Evolutionary conservation across 2,113 vertebrate genomes (phyloP).

Genomic region (Cygnus atratus): DNA sequence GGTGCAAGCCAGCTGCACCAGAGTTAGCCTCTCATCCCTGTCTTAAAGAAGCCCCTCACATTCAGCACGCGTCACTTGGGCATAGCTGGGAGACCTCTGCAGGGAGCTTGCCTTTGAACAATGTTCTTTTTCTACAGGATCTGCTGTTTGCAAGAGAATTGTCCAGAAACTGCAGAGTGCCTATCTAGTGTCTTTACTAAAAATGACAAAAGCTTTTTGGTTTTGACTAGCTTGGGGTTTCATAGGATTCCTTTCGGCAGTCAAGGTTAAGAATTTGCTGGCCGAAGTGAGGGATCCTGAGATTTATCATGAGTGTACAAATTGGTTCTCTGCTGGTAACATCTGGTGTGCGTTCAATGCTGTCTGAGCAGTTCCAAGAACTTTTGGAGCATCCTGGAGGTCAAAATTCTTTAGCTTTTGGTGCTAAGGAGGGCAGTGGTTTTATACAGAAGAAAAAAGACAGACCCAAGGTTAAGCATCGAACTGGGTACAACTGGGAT

Average conservation of each 20-base stretch:
- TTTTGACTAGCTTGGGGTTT: background rate
- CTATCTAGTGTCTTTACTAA: background rate
- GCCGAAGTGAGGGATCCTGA: background rate
- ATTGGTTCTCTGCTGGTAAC: background rate
- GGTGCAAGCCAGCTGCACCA: background rate
- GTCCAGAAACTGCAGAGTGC: background rate
- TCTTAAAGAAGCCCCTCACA: conserved; percentile 24
- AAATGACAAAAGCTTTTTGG: background rate
- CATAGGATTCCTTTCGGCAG: background rate
- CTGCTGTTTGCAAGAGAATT: background rate
- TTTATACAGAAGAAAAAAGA: background rate
- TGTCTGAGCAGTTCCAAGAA: background rate
- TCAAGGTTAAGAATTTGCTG: background rate
- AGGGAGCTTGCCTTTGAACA: background rate
- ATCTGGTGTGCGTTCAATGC: background rate
- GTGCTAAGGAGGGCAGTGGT: background rate
- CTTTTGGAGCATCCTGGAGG: background rate
- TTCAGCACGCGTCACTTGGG: background rate
- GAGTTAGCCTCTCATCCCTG: background rate
- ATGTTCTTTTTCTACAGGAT: background rate
- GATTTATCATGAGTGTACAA: background rate
- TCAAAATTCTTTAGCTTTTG: background rate
- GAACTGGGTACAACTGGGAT: background rate
- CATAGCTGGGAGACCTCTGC: background rate
- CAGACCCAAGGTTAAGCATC: background rate